Base-by-base conservation (phyloP, 2,113 vertebrate species). In the Rynchops niger region DNA sequence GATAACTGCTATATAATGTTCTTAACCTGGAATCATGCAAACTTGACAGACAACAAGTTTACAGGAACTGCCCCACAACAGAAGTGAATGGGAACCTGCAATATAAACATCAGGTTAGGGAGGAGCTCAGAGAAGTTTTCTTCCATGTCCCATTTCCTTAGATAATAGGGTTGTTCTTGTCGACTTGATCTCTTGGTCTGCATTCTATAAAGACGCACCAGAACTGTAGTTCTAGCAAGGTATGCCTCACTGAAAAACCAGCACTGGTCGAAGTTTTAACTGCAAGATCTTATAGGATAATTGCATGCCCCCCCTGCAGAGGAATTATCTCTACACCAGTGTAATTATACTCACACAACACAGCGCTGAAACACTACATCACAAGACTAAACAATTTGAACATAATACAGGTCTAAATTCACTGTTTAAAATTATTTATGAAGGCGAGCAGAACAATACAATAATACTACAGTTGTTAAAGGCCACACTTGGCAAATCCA, bases 201-300 rank as follows among this genome's bases (percentile, higher is more conserved):
- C 22, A 16, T 34, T 63, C 47, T 47, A 10, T 29, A 12, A 83
- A 63, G 93, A 52, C 17, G 62, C 29, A 63, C 32, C 17, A 45
- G n/a, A 69, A 73, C 50, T 67, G 59, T 3, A 66, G 32, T 2
- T 52, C 15, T 5, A 16, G 56, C 42, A 77, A 81, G 76, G 67
- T 18, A 62, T 65, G 36, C 40, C 52, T 38, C 58, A 9, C 74
- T 53, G 58, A 26, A 34, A 56, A 42, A 32, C 2, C 76, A 80
- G 53, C 50, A 36, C 9, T 4, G 40, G 29, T 40, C 65, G 53
- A 43, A 59, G 52, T 27, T 89, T 8, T 9, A 43, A 5, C 63
- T 61, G 34, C 56, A 49, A 0, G 4, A 52, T 5, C 74, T 43
- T 1, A 6, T 0, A 71, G 47, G 43, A 11, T 11, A 67, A 34